Evolutionary conservation across 2,888 invertebrate genomes (phyloP).

Genomic region (Ophonus ardosiacus): DNA sequence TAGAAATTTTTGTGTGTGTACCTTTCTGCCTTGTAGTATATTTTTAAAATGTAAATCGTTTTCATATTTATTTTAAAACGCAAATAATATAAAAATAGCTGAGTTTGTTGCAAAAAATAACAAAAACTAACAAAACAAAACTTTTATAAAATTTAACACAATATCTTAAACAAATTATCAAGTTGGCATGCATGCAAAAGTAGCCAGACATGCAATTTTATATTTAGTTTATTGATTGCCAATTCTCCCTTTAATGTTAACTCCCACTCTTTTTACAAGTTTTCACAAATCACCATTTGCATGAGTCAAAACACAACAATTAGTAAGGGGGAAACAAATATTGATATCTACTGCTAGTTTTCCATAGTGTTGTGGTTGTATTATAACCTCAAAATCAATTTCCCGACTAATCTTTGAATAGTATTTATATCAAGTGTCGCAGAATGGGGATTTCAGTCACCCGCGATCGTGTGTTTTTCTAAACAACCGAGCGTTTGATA

Average conservation of each 20-base stretch:
- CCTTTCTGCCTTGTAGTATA: too few species aligned
- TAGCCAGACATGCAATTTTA: constrained; percentile 12
- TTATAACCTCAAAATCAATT: not conserved
- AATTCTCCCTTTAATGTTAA: not conserved
- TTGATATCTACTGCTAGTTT: not conserved
- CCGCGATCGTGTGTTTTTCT: not conserved
- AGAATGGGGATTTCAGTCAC: constrained; percentile 19
- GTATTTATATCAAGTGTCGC: constrained; percentile 41
- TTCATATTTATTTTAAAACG: not conserved
- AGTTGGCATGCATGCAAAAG: constrained; percentile 2
- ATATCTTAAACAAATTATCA: not conserved
- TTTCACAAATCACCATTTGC: constrained; percentile 31
- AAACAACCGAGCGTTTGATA: constrained; percentile 26
- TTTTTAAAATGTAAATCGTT: not conserved
- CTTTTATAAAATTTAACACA: not conserved
- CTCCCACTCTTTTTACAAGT: constrained; percentile 6
- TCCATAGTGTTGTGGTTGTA: not conserved
- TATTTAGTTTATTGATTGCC: constrained; percentile 29
- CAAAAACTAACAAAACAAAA: not conserved
- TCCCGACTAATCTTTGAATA: not conserved
- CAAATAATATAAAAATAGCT: constrained; percentile 16
- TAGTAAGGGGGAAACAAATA: not conserved
- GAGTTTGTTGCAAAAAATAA: constrained; percentile 3
- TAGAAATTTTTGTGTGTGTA: too few species aligned
- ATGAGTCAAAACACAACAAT: constrained; percentile 37